Evolutionary conservation across 2,113 vertebrate genomes (phyloP).

Genomic region (Psilopogon haemacephalus): DNA sequence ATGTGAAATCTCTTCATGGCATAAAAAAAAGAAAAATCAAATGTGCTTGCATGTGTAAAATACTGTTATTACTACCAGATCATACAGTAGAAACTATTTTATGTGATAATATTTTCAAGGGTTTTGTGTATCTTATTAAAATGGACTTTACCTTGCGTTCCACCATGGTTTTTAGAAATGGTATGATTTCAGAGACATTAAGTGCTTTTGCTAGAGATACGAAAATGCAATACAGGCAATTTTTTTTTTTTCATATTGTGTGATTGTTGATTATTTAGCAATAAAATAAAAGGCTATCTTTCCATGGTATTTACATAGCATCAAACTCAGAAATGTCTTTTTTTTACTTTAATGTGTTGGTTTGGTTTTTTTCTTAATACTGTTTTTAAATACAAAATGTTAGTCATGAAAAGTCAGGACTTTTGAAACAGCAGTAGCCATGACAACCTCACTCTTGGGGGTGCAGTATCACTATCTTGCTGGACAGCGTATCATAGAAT

Average conservation of each 20-base stretch:
- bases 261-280: background rate
- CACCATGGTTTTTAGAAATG: background rate
- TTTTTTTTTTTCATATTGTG: background rate
- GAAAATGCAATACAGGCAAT: background rate
- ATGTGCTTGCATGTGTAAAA: background rate
- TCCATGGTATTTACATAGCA: background rate
- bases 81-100: background rate
- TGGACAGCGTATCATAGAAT: background rate
- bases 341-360: background rate
- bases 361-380: background rate
- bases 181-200: background rate
- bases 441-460: background rate
- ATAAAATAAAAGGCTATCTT: background rate
- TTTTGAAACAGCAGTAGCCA: background rate
- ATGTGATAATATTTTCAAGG: background rate
- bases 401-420: background rate
- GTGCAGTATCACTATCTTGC: background rate
- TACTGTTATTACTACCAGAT: background rate
- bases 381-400: conserved; percentile 32
- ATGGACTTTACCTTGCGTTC: background rate
- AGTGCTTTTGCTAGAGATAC: background rate
- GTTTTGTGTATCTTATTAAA: background rate
- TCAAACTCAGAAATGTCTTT: background rate
- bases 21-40: background rate
- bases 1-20: background rate